phyloP scores from a whole-genome alignment of 2,888 invertebrate species.

The Strigamia transsilvanica region DNA sequence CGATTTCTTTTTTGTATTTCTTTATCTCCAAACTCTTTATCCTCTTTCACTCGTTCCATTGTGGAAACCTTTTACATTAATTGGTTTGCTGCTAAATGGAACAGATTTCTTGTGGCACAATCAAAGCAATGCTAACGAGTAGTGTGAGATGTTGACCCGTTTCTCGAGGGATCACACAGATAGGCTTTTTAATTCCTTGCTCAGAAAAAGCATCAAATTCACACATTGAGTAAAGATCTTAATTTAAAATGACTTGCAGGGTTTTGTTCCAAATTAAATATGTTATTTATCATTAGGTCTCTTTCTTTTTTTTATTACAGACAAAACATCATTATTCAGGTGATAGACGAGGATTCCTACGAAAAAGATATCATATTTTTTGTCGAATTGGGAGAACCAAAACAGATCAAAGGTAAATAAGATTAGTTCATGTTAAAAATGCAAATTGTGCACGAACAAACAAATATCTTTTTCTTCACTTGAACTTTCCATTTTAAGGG shows the following conservation, averaged over 20 bases:
- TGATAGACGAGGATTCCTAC: conserved; percentile 97
- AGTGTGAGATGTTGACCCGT: conserved; percentile 21
- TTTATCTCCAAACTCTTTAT: not conserved
- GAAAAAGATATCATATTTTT: conserved; percentile 95
- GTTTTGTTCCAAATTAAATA: not conserved
- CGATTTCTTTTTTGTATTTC: not conserved
- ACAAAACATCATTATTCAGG: conserved; percentile 82
- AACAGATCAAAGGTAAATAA: conserved; percentile 79
- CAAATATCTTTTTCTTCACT: not conserved
- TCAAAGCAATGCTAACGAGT: conserved; percentile 27
- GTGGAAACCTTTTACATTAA: conserved; percentile 30
- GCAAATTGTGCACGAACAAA: not conserved
- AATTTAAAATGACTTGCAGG: not conserved
- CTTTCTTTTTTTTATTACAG: conserved; percentile 73
- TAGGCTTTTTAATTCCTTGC: not conserved
- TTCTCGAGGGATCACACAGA: conserved; percentile 16
- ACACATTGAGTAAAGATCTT: not conserved
- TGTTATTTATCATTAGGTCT: not conserved
- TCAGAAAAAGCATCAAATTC: not conserved
- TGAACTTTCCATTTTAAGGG: not conserved
- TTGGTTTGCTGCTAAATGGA: conserved; percentile 42
- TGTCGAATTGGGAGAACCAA: conserved; percentile 89
- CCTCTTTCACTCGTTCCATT: conserved; percentile 16
- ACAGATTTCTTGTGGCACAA: conserved; percentile 45
- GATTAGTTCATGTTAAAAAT: not conserved